Percentiles rank a stretch among this genome's conserved stretches.
Evolutionary conservation across 35 echinoderm and acorn worm genomes (phyloP).

Genomic region (Eucidaris tribuloides): DNA sequence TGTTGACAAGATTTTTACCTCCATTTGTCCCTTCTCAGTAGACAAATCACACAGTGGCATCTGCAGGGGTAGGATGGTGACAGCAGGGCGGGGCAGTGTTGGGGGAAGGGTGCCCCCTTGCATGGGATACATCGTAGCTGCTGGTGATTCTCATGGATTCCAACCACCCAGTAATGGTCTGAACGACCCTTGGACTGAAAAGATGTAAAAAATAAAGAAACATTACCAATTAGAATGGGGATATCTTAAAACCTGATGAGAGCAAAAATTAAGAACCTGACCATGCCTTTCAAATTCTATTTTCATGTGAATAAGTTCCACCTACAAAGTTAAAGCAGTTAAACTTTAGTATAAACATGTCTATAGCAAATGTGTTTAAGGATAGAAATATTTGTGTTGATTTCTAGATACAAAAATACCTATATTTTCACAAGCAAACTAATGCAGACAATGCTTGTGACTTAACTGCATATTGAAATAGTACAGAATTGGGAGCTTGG

Average conservation of each 20-base stretch:
- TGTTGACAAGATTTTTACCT: slow-evolving; percentile 42
- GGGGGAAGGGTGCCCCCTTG: slow-evolving; percentile 89
- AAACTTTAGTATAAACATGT: too few relatives aligned
- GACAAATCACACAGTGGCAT: slow-evolving; percentile 85
- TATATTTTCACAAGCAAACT: too few relatives aligned
- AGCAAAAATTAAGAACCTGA: too few relatives aligned
- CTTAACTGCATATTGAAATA: too few relatives aligned
- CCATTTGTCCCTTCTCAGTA: slow-evolving; percentile 82
- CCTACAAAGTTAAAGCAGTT: too few relatives aligned
- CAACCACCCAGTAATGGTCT: slow-evolving; percentile 92
- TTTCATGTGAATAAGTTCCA: too few relatives aligned
- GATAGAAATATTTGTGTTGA: too few relatives aligned
- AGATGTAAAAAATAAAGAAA: neutral
- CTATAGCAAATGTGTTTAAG: too few relatives aligned
- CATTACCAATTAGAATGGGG: neutral
- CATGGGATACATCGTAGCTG: slow-evolving; percentile 86
- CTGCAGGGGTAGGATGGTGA: slow-evolving; percentile 73
- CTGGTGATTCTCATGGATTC: slow-evolving; percentile 72
- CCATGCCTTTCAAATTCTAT: too few relatives aligned
- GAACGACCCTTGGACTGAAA: slow-evolving; percentile 80
- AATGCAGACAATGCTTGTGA: too few relatives aligned
- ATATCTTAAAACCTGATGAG: neutral
- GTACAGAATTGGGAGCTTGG: neutral
- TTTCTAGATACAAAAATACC: too few relatives aligned
- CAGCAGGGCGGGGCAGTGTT: slow-evolving; percentile 79